phyloP scores from a whole-genome alignment of 2,888 invertebrate species.

The Trilocha varians region DNA sequence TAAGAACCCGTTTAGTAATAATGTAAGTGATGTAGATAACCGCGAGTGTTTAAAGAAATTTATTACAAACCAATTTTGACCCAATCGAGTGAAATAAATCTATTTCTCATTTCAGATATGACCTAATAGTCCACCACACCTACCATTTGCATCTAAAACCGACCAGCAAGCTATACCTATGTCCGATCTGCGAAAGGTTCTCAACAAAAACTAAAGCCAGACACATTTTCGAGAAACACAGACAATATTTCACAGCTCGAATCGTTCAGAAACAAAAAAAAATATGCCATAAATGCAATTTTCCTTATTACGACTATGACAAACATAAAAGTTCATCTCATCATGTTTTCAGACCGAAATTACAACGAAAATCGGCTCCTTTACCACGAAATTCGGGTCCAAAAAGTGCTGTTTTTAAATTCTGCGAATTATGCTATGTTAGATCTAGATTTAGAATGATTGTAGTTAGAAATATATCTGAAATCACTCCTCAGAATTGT shows the following conservation, averaged over 20 bases:
- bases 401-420: too few relatives aligned
- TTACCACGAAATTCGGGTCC: too few relatives aligned
- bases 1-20: too few relatives aligned
- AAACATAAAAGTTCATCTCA: conserved; percentile 19
- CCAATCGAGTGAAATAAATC: not conserved
- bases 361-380: too few relatives aligned
- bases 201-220: not conserved
- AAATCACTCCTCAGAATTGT: not conserved
- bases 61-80: too few relatives aligned
- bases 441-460: conserved; percentile 17
- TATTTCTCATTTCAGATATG: conserved; percentile 25
- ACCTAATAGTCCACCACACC: conserved; percentile 26
- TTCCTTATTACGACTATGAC: not conserved
- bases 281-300: not conserved
- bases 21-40: too few relatives aligned
- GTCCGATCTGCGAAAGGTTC: conserved; percentile 4
- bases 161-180: conserved; percentile 22
- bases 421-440: conserved; percentile 30
- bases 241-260: not conserved
- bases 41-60: too few relatives aligned
- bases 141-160: conserved; percentile 20
- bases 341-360: not conserved
- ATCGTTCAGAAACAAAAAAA: not conserved
- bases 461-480: conserved; percentile 18
- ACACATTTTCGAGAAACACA: not conserved